Evolutionary conservation across 2,113 vertebrate genomes (phyloP).

Genomic region (Callospermophilus lateralis): DNA sequence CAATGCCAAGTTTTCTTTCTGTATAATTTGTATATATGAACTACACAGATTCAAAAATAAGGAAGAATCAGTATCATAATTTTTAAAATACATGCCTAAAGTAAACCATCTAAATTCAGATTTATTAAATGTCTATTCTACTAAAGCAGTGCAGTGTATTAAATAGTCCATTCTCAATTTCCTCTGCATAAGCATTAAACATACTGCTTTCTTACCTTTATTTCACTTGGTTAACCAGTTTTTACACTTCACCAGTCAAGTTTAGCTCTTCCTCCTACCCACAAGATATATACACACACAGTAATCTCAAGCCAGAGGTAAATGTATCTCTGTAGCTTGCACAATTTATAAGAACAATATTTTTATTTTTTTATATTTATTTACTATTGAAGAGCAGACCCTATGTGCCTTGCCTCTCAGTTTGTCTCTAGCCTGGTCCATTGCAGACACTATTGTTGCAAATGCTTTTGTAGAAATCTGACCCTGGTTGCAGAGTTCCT

Average conservation of each 20-base stretch:
- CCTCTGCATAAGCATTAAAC: neutral
- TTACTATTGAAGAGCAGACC: neutral
- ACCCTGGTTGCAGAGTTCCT: neutral
- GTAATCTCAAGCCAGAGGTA: neutral
- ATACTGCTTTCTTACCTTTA: neutral
- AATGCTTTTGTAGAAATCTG: neutral
- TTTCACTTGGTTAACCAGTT: neutral
- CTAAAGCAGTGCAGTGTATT: neutral
- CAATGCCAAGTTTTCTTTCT: neutral
- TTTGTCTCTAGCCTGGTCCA: rapidly evolving
- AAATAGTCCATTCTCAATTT: neutral
- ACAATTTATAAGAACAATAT: neutral
- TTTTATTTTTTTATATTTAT: neutral
- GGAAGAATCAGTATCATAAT: neutral
- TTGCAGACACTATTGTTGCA: neutral
- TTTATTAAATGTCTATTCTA: neutral
- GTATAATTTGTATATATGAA: neutral
- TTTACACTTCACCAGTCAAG: neutral
- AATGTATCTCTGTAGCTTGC: neutral
- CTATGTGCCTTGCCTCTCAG: neutral
- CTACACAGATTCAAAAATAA: neutral
- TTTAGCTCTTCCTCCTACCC: neutral
- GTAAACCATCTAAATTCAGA: neutral
- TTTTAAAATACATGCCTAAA: neutral
- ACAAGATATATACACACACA: neutral